phyloP scores from a whole-genome alignment of 2,888 invertebrate species.

The Liopterus haemorrhoidalis region DNA sequence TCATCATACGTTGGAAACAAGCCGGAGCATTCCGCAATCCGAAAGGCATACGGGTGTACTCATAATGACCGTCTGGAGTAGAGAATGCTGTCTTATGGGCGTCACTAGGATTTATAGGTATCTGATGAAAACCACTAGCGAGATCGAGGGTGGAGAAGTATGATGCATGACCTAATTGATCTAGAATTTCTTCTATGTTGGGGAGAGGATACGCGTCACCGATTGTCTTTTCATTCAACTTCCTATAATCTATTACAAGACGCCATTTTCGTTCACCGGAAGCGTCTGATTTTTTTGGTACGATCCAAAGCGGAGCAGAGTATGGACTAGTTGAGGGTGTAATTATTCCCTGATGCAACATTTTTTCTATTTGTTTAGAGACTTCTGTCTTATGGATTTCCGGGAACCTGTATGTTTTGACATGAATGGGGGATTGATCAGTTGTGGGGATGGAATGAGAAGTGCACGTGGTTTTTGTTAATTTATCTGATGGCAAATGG shows the following conservation, averaged over 20 bases:
- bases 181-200: conserved; percentile 31
- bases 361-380: conserved; percentile 32
- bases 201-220: conserved; percentile 34
- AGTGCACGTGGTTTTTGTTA: conserved; percentile 18
- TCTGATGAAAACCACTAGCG: conserved; percentile 32
- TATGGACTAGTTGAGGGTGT: conserved; percentile 30
- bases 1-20: conserved; percentile 29
- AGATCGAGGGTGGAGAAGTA: conserved; percentile 32
- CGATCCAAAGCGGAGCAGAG: conserved; percentile 34
- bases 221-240: conserved; percentile 37
- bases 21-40: conserved; percentile 28
- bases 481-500: conserved; percentile 18
- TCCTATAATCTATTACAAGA: conserved; percentile 40
- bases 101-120: conserved; percentile 24
- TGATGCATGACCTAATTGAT: conserved; percentile 27
- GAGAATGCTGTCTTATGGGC: conserved; percentile 31
- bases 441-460: conserved; percentile 20
- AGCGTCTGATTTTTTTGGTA: conserved; percentile 36
- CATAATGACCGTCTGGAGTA: conserved; percentile 26
- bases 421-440: conserved; percentile 24
- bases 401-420: conserved; percentile 26
- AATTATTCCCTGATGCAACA: conserved; percentile 36
- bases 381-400: conserved; percentile 28
- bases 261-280: conserved; percentile 34
- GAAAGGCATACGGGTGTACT: conserved; percentile 29